Evolutionary conservation across 1,140 invertebrate species (phyloP).

Genomic region (Drosophila equinoxialis): DNA sequence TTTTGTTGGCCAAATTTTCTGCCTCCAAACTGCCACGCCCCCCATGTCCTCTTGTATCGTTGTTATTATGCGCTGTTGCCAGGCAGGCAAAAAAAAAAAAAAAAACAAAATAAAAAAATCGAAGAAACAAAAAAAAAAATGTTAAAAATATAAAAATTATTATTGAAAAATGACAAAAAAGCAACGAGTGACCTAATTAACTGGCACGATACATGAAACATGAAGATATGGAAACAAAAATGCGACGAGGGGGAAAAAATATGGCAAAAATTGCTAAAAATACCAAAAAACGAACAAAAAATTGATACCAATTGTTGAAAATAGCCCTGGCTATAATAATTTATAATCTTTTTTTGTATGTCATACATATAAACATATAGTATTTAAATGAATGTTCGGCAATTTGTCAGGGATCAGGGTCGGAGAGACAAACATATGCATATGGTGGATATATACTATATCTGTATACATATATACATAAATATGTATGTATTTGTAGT

Average conservation of each 20-base stretch:
- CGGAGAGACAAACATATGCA: neutral
- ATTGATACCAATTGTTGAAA: constrained; percentile 14
- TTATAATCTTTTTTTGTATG: constrained; percentile 32
- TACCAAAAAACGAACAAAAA: constrained; percentile 10
- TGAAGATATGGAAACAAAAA: constrained; percentile 34
- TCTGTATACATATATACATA: neutral
- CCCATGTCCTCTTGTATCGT: neutral
- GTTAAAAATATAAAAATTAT: constrained; percentile 39
- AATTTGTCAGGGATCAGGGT: constrained; percentile 13
- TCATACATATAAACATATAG: neutral
- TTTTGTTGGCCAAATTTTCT: neutral
- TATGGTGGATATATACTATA: neutral
- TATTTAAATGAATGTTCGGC: constrained; percentile 12
- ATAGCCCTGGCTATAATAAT: constrained; percentile 24
- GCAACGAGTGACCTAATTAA: constrained; percentile 76
- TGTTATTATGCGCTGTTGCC: constrained; percentile 2
- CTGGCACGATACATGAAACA: constrained; percentile 18
- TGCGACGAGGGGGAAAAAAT: constrained; percentile 21
- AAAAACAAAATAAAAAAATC: neutral
- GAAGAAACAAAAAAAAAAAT: neutral
- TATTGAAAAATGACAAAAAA: constrained; percentile 74
- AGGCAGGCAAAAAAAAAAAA: neutral
- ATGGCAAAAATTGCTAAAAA: constrained; percentile 30
- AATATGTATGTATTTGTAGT: neutral
- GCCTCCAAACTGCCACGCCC: neutral